Conservation (phyloP, 2,113 vertebrate genomes). For the Salminus brasiliensis region DNA sequence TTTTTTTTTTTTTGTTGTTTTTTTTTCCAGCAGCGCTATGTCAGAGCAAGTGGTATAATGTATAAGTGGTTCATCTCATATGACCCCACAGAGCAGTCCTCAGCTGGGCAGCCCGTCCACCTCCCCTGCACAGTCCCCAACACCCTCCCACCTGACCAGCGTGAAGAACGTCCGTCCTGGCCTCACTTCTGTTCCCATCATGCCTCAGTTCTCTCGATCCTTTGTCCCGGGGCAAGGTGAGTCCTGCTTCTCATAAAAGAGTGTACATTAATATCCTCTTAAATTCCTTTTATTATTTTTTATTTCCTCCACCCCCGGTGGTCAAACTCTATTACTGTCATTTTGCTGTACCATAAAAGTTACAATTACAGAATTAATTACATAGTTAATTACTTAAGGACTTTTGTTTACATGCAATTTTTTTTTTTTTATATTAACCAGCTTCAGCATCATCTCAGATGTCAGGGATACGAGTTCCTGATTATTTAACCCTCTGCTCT, state of each 20-base stretch:
- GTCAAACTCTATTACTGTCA: too few relatives aligned
- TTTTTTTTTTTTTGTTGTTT: too few relatives aligned
- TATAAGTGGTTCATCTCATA: too few relatives aligned
- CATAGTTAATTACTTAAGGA: too few relatives aligned
- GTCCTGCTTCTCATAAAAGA: slow-evolving; percentile 9
- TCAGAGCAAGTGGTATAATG: too few relatives aligned
- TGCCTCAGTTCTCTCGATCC: slow-evolving; percentile 85
- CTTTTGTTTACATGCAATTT: too few relatives aligned
- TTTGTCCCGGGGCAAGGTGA: slow-evolving; percentile 85
- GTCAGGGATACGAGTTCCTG: neutral
- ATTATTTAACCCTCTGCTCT: neutral
- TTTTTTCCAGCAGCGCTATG: too few relatives aligned
- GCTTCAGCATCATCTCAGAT: neutral
- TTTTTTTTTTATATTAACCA: neutral
- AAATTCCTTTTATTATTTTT: too few relatives aligned
- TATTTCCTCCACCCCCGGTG: too few relatives aligned
- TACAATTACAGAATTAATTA: too few relatives aligned
- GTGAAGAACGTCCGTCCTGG: slow-evolving; percentile 85
- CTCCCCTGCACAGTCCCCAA: slow-evolving; percentile 88
- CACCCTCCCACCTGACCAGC: slow-evolving; percentile 83
- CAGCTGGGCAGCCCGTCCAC: slow-evolving; percentile 86
- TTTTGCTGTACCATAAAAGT: too few relatives aligned
- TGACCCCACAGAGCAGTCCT: slow-evolving; percentile 83
- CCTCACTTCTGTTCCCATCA: slow-evolving; percentile 82
- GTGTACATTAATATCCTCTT: neutral